Evolutionary conservation across 37 sponge, comb jelly and placozoan species (phyloP).

Genomic region (Aplysina aerophoba): DNA sequence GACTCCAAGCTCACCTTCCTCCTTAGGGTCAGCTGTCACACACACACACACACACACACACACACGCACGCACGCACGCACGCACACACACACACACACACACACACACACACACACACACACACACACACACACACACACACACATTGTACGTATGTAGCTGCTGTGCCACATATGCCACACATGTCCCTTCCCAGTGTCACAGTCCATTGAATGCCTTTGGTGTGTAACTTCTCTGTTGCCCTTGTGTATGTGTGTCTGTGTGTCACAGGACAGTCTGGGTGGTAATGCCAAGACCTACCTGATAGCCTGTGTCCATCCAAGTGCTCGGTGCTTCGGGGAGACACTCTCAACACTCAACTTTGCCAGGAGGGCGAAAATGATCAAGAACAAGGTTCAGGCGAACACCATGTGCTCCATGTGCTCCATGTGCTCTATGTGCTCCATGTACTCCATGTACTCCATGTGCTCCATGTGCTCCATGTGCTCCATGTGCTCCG

Average conservation of each 20-base stretch:
- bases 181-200: not conserved
- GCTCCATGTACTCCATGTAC: too few species aligned
- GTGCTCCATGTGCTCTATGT: too few species aligned
- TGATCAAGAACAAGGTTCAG: slow-evolving; percentile 87
- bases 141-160: not conserved
- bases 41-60: slow-evolving; percentile 4
- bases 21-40: slow-evolving; percentile 67
- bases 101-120: slow-evolving; percentile 4
- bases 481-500: too few species aligned
- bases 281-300: slow-evolving; percentile 91
- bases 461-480: too few species aligned
- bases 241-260: too few species aligned
- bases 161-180: not conserved
- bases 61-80: not conserved
- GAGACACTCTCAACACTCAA: slow-evolving; percentile 85
- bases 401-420: too few species aligned
- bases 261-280: slow-evolving; percentile 70
- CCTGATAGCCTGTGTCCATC: slow-evolving; percentile 87
- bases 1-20: slow-evolving; percentile 92
- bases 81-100: not conserved
- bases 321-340: slow-evolving; percentile 83
- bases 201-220: too few species aligned
- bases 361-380: slow-evolving; percentile 83
- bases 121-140: not conserved
- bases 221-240: too few species aligned